Conservation (phyloP, 2,113 vertebrate species). For the Heterocephalus glaber region DNA sequence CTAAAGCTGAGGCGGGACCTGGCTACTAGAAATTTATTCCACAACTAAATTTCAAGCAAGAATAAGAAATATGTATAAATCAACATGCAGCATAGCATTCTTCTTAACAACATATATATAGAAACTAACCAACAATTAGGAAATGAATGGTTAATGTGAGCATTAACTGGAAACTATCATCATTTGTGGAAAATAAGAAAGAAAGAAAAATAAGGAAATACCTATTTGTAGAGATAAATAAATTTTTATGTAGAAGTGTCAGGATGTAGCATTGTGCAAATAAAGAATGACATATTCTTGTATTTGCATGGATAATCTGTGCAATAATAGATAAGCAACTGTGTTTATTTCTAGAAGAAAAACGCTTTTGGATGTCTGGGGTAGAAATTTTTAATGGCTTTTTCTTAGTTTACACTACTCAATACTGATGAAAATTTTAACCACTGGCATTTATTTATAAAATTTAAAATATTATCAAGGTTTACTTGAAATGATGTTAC, state of each 20-base stretch:
- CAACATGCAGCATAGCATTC: not conserved
- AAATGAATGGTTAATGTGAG: not conserved
- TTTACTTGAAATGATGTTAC: not conserved
- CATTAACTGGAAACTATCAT: conserved; percentile 12
- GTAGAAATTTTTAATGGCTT: not conserved
- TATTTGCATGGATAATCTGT: not conserved
- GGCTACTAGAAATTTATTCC: not conserved
- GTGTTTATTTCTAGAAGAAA: conserved; percentile 9
- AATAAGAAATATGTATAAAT: not conserved
- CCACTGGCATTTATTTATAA: not conserved
- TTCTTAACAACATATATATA: not conserved
- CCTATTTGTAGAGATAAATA: not conserved
- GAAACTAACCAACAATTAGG: not conserved
- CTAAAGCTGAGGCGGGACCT: not conserved
- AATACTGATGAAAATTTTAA: not conserved
- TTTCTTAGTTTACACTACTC: conserved; percentile 13
- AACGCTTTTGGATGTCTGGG: not conserved
- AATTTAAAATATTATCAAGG: not conserved
- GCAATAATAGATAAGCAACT: not conserved
- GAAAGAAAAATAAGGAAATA: conserved; percentile 13
- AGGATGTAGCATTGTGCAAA: not conserved
- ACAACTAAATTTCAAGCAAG: not conserved
- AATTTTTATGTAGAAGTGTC: not conserved
- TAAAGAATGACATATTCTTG: not conserved
- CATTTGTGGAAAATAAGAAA: not conserved